A percentile compares a stretch with the other conserved stretches of the same genome.
Evolutionary conservation across 1,140 invertebrate genomes (phyloP).

Genomic region (Centruroides vittatus): DNA sequence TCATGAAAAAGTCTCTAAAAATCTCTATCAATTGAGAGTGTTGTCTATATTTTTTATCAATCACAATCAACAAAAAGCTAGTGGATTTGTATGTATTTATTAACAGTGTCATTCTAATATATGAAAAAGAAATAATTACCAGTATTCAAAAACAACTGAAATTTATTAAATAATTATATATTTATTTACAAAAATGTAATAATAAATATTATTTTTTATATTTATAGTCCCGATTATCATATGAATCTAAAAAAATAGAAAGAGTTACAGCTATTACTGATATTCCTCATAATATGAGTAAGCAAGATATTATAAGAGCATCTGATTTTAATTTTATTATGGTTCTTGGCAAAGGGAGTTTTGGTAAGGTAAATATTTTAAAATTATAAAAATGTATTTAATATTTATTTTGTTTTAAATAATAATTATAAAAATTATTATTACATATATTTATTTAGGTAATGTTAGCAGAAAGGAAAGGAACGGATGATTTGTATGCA

Average conservation of each 20-base stretch:
- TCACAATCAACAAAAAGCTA: too few species aligned
- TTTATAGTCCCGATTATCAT: neutral
- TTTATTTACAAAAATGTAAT: neutral
- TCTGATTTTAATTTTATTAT: slow-evolving; percentile 96
- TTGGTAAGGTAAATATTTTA: slow-evolving; percentile 65
- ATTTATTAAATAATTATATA: too few species aligned
- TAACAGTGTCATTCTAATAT: too few species aligned
- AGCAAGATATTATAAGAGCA: slow-evolving; percentile 87
- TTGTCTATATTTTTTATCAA: too few species aligned
- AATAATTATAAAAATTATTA: neutral
- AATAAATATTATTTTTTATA: neutral
- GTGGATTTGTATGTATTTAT: too few species aligned
- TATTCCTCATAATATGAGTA: slow-evolving; percentile 79
- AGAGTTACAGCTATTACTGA: slow-evolving; percentile 23
- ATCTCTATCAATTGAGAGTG: too few species aligned
- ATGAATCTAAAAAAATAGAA: neutral
- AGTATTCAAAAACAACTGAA: too few species aligned
- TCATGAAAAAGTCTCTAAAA: too few species aligned
- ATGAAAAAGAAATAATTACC: too few species aligned
- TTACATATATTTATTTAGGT: slow-evolving; percentile 43
- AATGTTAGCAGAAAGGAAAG: slow-evolving; percentile 89
- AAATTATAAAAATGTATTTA: neutral
- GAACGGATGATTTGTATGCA: slow-evolving; percentile 96
- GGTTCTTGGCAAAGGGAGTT: slow-evolving; percentile 94
- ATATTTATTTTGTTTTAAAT: slow-evolving; percentile 1